Evolutionary conservation across 2,797 vertebrate genomes (phyloP), one percentile per base, ranked within the genome.

Genomic region (Rhinophrynus dorsalis): DNA sequence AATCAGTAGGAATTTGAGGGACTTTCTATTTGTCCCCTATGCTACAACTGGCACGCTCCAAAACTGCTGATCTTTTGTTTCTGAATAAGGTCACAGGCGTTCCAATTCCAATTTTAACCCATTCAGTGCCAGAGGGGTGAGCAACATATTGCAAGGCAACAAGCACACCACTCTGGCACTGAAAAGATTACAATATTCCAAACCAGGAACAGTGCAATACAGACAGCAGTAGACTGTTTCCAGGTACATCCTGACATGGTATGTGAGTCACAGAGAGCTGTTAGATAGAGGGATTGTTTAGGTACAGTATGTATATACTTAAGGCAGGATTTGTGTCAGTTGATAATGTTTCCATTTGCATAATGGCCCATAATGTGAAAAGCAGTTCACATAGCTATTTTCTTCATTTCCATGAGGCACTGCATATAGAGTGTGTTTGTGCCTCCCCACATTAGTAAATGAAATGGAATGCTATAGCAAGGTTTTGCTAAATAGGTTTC

Each of bases 291-390:
- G 13, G 23, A n/a, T 18, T 20, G 15, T 18, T 13, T 23, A 56
- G 23, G 13, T 40, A 58, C 6, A 58, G 18, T 26, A 26, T 24
- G n/a, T n/a, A 40, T 24, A 33, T 58, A 24, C 35, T 40, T 40
- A 26, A 58, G 23, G 35, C 55, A 58, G 54, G 23, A 27, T 56
- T 55, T 48, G 50, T 42, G 52, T 61, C 32, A 57, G 17, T 37
- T 27, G 13, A 57, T 50, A 37, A 64, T 15, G n/a, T 69, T 42
- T 48, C 47, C 7, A 64, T 64, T 71, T 64, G 51, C 60, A 71
- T 71, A 71, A 71, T 33, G 32, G 33, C 13, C 26, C 11, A 64
- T 24, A 40, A 37, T 21, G 40, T 6, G 42, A 47, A 10, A 23
- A 50, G 26, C 40, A 55, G 26, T 11, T 37, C 30, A 38, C 20